A percentile compares a stretch with the other conserved stretches of the same genome.
Evolutionary conservation across 2,113 vertebrate genomes (phyloP).

Genomic region (Malurus melanocephalus): DNA sequence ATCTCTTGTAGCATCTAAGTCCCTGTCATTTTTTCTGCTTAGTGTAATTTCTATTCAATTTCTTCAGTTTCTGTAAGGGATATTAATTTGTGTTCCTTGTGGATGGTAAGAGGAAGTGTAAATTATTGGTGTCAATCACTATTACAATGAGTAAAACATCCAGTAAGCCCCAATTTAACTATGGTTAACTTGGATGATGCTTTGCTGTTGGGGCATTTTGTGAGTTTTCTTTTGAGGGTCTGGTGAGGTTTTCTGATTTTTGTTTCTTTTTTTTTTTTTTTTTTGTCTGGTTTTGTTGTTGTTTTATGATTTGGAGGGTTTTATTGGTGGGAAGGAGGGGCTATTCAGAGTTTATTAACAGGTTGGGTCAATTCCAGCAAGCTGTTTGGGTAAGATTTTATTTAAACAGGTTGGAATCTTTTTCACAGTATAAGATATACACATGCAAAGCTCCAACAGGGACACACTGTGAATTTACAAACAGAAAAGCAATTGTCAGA

Average conservation of each 20-base stretch:
- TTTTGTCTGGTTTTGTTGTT: not conserved
- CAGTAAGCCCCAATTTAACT: not conserved
- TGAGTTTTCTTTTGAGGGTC: fast-evolving
- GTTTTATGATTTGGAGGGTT: not conserved
- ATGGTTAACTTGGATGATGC: not conserved
- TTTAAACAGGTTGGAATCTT: not conserved
- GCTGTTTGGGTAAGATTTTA: not conserved
- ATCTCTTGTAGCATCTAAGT: not conserved
- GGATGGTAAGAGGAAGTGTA: not conserved
- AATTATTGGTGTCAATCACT: not conserved
- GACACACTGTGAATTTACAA: not conserved
- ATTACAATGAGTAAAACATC: not conserved
- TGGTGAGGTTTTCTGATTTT: not conserved
- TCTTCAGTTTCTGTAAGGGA: not conserved
- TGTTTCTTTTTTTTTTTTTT: not conserved
- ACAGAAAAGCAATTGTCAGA: not conserved
- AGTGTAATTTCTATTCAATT: not conserved
- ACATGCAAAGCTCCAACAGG: not conserved
- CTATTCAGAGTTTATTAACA: not conserved
- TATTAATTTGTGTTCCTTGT: not conserved
- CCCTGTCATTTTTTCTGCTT: fast-evolving
- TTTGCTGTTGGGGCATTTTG: not conserved
- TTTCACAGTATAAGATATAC: not conserved
- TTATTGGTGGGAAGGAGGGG: fast-evolving
- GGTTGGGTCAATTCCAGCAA: not conserved